Evolutionary conservation across 1,140 invertebrate genomes (phyloP).

Genomic region (Diprion similis): DNA sequence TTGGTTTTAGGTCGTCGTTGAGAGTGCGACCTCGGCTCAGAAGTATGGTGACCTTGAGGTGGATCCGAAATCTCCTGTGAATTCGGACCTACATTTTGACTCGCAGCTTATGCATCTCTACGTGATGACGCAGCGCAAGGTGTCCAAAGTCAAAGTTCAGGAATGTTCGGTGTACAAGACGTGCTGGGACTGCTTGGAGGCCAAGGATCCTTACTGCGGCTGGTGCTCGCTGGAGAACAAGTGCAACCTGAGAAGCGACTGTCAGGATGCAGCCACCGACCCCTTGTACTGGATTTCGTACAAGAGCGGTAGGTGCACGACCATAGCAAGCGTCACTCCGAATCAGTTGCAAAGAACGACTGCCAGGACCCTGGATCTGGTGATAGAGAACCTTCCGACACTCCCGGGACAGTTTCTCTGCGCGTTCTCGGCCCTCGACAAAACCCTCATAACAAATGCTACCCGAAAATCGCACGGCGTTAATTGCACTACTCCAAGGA

Average conservation of each 20-base stretch:
- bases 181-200: slow-evolving; percentile 90
- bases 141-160: slow-evolving; percentile 95
- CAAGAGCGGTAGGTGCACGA: slow-evolving; percentile 84
- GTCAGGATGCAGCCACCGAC: slow-evolving; percentile 90
- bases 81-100: slow-evolving; percentile 91
- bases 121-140: slow-evolving; percentile 90
- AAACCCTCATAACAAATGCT: slow-evolving; percentile 89
- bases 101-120: slow-evolving; percentile 89
- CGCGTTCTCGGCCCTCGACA: slow-evolving; percentile 91
- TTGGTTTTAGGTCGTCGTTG: slow-evolving; percentile 80
- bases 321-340: slow-evolving; percentile 4
- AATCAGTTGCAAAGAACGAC: slow-evolving; percentile 91
- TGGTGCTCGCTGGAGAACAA: slow-evolving; percentile 99
- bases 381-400: slow-evolving; percentile 92
- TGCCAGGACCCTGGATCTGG: slow-evolving; percentile 85
- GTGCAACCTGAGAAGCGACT: slow-evolving; percentile 90
- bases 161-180: slow-evolving; percentile 93
- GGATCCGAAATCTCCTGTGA: slow-evolving; percentile 80
- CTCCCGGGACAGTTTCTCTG: slow-evolving; percentile 86
- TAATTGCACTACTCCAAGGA: slow-evolving; percentile 93
- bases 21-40: slow-evolving; percentile 80
- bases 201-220: slow-evolving; percentile 96
- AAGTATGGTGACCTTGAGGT: slow-evolving; percentile 91
- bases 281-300: slow-evolving; percentile 96
- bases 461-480: slow-evolving; percentile 88